Base-by-base conservation (phyloP, 1,140 invertebrate species). In the Myzus persicae region DNA sequence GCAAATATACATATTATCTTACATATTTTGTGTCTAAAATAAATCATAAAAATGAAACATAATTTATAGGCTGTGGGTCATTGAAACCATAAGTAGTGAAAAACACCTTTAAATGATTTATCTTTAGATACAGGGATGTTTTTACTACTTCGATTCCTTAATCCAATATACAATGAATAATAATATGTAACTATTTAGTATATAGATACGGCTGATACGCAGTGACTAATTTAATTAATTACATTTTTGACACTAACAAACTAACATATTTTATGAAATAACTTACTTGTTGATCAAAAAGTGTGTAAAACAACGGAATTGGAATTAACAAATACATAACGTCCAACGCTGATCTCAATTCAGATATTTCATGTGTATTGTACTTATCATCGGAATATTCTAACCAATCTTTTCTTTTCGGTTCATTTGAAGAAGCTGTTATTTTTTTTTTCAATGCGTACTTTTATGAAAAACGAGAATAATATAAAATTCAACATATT, bases 371-470 rank as follows among this genome's bases (percentile, higher is more conserved):
- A 82, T 95, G 94, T 67, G 94, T 90, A 90, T 96, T 96, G 95
- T 95, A 97, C 94, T 95, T 96, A 90, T 97, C 96, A 89, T 96
- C 96, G 1, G 98, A 97, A 94, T 97, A 96, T 94, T 98, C 97
- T 91, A 98, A 94, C 97, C 97, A 98, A 94, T 98, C 97, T 1
- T 96, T 95, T 96, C 96, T 91, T 95, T 44, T 96, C 6, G 94
- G 94, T n/a, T 94, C 93, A 40, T 48, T 82, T n/a, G 36, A 54
- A 94, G 95, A 93, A 24, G 26, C 38, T 24, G 95, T 96, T 5
- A 93, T 90, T 94, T 95, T 96, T n/a, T 94, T 94, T 46, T 90
- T 93, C 22, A 95, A 94, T 1, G 95, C 95, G 46, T 95, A 94
- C 95, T 96, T 90, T 48, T 8, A n/a, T 36, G 44, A 6, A 22